These are phyloP conservation scores for Spinibarbus caldwelli DNA, from an alignment of 2,797 vertebrate species.

Conservation along the genomic window DNA sequence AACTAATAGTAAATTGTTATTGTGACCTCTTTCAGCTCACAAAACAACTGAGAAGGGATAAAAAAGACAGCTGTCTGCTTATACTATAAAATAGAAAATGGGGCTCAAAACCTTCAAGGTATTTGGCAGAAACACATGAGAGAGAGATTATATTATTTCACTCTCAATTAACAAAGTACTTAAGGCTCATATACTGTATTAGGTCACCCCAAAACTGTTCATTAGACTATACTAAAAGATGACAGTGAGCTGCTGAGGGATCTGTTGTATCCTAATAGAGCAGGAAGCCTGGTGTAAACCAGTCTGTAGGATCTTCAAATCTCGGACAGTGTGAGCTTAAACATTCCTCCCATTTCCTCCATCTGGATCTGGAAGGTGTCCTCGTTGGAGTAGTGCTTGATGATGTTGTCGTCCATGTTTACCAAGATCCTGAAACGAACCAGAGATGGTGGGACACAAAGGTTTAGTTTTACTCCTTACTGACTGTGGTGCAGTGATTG, in stretches of 20 bases:
- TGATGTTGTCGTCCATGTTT: constrained; percentile 99
- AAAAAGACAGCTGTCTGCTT: neutral
- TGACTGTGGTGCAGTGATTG: neutral
- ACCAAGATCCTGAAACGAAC: constrained; percentile 90
- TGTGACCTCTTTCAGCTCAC: constrained; percentile 33
- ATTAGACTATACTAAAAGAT: neutral
- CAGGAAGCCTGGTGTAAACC: constrained; percentile 74
- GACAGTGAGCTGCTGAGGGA: neutral
- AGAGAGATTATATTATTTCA: neutral
- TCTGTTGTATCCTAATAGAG: neutral
- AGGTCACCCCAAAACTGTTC: neutral
- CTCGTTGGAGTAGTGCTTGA: constrained; percentile 98
- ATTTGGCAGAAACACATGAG: neutral
- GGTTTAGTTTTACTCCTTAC: neutral
- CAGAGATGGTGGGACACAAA: constrained; percentile 66
- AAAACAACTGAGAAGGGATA: constrained; percentile 8
- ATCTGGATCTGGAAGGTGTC: constrained; percentile 98
- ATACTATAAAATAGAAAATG: constrained; percentile 24
- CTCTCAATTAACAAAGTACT: constrained; percentile 37
- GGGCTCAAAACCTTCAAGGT: constrained; percentile 47
- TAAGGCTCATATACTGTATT: constrained; percentile 23
- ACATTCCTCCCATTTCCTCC: constrained; percentile 89
- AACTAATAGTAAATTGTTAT: constrained; percentile 18
- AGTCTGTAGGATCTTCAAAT: constrained; percentile 78
- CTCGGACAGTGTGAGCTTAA: constrained; percentile 95